A percentile compares a stretch with the other conserved stretches of the same genome.
phyloP scores from a whole-genome alignment of 1,140 invertebrate species.

The Pachypeltis micranthus region DNA sequence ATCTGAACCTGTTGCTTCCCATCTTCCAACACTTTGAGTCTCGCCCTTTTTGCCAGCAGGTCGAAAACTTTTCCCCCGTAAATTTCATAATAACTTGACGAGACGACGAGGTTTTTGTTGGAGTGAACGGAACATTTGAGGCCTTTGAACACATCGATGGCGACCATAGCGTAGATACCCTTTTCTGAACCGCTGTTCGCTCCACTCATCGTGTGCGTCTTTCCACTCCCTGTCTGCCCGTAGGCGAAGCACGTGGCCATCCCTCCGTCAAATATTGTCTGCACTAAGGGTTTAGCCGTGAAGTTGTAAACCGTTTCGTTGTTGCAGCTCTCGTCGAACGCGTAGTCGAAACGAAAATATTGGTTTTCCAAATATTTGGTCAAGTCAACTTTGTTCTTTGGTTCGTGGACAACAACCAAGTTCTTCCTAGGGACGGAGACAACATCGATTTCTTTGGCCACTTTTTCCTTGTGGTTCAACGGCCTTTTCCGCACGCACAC shows the following conservation, averaged over 20 bases:
- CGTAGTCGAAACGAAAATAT: constrained; percentile 96
- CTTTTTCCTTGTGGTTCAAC: constrained; percentile 69
- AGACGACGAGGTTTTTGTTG: constrained; percentile 64
- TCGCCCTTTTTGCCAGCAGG: constrained; percentile 84
- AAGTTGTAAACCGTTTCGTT: constrained; percentile 96
- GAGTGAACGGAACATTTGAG: constrained; percentile 64
- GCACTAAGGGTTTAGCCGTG: constrained; percentile 84
- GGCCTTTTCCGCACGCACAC: constrained; percentile 96
- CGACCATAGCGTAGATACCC: constrained; percentile 76
- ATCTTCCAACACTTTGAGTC: constrained; percentile 85
- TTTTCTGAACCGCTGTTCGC: constrained; percentile 72
- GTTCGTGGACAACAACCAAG: constrained; percentile 92
- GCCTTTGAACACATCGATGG: constrained; percentile 79
- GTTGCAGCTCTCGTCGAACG: constrained; percentile 89
- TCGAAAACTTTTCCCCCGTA: constrained; percentile 96
- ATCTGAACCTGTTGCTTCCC: constrained; percentile 82
- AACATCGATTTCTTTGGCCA: constrained; percentile 81
- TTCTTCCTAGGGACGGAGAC: constrained; percentile 93
- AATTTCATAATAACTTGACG: constrained; percentile 91
- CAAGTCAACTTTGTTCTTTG: constrained; percentile 93
- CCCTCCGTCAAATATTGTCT: constrained; percentile 89
- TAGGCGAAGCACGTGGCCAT: constrained; percentile 98
- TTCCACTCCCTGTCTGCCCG: constrained; percentile 86
- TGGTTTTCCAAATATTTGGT: constrained; percentile 99
- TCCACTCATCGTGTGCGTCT: constrained; percentile 83